Conservation (phyloP, 2,888 invertebrate species). For the Metalampra italica region DNA sequence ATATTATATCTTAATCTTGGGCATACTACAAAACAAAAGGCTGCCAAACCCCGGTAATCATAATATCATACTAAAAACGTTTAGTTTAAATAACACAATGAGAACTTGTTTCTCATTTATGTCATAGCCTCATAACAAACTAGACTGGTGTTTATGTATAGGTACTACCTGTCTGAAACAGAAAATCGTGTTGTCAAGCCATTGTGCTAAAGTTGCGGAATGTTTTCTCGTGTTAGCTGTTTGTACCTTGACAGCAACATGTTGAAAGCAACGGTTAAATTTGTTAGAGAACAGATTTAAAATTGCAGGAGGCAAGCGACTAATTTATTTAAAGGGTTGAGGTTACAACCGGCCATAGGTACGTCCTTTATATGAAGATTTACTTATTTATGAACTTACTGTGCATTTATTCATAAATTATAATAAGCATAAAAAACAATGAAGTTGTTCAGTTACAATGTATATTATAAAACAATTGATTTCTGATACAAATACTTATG, state of each 20-base stretch:
- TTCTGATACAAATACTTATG: too few relatives aligned
- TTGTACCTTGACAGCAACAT: slow-evolving; percentile 7
- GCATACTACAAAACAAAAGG: too few relatives aligned
- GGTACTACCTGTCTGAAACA: slow-evolving; percentile 3
- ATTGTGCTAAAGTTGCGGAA: slow-evolving; percentile 4
- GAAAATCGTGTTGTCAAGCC: slow-evolving; percentile 10
- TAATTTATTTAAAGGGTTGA: slow-evolving; percentile 25
- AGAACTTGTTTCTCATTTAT: too few relatives aligned
- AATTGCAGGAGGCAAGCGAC: slow-evolving; percentile 19
- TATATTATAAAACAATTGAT: too few relatives aligned
- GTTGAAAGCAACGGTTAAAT: slow-evolving; percentile 6
- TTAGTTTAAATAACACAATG: too few relatives aligned
- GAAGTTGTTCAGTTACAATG: too few relatives aligned
- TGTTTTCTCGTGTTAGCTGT: neutral
- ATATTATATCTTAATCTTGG: too few relatives aligned
- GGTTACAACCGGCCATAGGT: slow-evolving; percentile 6
- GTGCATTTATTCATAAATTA: neutral
- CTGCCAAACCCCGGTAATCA: too few relatives aligned
- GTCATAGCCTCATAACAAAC: too few relatives aligned
- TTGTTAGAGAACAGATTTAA: slow-evolving; percentile 17
- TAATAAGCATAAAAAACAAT: too few relatives aligned
- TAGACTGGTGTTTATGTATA: too few relatives aligned
- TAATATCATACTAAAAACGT: too few relatives aligned
- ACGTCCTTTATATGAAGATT: neutral
- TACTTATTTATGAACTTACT: neutral